Percentiles rank a stretch among this genome's conserved stretches.
Evolutionary conservation across 2,113 vertebrate genomes (phyloP).

Genomic region (Pseudopipra pipra): DNA sequence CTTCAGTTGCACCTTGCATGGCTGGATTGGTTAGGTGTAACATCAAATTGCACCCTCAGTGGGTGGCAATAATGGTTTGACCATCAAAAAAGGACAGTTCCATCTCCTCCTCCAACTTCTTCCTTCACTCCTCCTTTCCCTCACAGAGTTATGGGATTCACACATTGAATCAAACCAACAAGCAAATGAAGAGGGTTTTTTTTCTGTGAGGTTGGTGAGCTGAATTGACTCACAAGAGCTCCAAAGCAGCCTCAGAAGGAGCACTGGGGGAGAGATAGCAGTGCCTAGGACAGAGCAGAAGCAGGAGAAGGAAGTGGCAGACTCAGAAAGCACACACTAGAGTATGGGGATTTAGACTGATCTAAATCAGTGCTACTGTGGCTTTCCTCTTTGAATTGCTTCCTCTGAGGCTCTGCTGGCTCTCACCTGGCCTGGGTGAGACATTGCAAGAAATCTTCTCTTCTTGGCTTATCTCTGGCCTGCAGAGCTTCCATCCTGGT

Average conservation of each 20-base stretch:
- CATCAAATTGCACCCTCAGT: not conserved
- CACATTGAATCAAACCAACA: not conserved
- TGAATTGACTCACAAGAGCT: not conserved
- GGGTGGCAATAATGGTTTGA: not conserved
- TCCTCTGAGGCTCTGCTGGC: not conserved
- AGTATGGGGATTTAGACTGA: not conserved
- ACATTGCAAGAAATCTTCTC: not conserved
- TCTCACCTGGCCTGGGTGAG: not conserved
- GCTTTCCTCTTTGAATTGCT: not conserved
- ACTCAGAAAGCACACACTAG: not conserved
- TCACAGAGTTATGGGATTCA: not conserved
- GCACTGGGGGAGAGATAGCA: not conserved
- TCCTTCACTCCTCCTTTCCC: not conserved
- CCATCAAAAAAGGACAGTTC: not conserved
- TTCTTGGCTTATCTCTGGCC: not conserved
- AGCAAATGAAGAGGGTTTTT: not conserved
- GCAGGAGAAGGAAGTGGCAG: not conserved
- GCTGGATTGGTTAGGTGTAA: not conserved
- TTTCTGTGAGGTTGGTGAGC: not conserved
- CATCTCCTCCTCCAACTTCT: not conserved
- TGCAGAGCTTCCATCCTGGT: not conserved
- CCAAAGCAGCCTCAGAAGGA: not conserved
- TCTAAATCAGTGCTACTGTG: not conserved
- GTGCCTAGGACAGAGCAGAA: not conserved
- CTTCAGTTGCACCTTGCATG: not conserved